Evolutionary conservation across 2,888 invertebrate genomes (phyloP), one percentile per base, ranked within the genome.

Genomic region (Punctoribates punctum): DNA sequence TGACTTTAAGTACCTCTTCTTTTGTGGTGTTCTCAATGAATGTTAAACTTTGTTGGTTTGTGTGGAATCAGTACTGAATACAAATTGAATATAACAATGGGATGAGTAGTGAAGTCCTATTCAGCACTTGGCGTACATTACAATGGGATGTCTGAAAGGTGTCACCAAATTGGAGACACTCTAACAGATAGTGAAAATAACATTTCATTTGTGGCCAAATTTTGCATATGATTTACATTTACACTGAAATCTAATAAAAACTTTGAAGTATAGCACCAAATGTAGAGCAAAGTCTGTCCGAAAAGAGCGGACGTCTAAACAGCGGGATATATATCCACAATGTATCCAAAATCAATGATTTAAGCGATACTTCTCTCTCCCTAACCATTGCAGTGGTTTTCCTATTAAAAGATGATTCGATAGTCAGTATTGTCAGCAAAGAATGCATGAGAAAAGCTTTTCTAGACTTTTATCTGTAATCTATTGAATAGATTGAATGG

Each of bases 201-300:
- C 38, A 38, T 67, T 67, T 67, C 67, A 67, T 67, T 67, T 67
- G 29, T 20, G 67, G 29, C 60, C 27, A 60, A 60, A 57, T 60
- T 67, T 67, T 38, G 67, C 34, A 67, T 67, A 67, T 67, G 38
- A 67, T 67, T 67, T 67, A 20, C 67, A 67, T 29, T n/a, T 34
- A 8, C 3, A 17, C 9, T 25, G 20, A 65, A 65, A 34, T 6
- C 67, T 20, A 34, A 67, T 67, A 67, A 67, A 67, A 34, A n/a
- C 15, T 38, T 38, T 1, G 34, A 38, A 20, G 38, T 67, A 17
- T 67, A 17, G 38, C 1, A 29, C n/a, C 4, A 29, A n/a, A 6
- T 29, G 27, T 25, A 25, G 3, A 11, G 6, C 20, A 60, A 60
- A 17, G 65, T 34, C 29, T 65, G 29, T 11, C 34, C 4, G 6